Conservation (phyloP, 2,888 invertebrate species). For the Cheilosia variabilis region DNA sequence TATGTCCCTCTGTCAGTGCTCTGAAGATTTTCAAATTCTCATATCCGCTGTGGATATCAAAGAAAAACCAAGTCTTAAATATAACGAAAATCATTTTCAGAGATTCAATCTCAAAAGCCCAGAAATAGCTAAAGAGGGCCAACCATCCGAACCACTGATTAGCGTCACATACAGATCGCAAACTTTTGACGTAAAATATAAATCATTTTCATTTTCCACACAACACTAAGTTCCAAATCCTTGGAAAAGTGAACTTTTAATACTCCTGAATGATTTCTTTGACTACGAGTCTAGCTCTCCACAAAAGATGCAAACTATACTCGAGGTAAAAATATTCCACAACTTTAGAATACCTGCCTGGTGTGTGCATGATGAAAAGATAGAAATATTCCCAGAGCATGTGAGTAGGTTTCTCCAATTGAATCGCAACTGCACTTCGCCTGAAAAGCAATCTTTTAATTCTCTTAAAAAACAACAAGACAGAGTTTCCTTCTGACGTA, state of each 20-base stretch:
- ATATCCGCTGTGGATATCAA: too few species aligned
- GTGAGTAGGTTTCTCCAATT: too few species aligned
- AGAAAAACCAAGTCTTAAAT: too few species aligned
- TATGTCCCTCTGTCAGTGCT: too few species aligned
- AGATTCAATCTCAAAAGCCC: too few species aligned
- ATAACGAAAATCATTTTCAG: too few species aligned
- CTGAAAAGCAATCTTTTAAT: slow-evolving; percentile 27
- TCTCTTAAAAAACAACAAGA: neutral
- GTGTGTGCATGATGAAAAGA: too few species aligned
- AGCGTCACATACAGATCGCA: slow-evolving; percentile 8
- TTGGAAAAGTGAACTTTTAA: slow-evolving; percentile 1
- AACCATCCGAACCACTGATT: slow-evolving; percentile 10
- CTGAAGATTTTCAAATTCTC: too few species aligned
- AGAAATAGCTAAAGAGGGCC: neutral
- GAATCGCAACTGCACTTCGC: slow-evolving; percentile 2
- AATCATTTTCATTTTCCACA: neutral
- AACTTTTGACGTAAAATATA: neutral
- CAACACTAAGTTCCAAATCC: slow-evolving; percentile 10
- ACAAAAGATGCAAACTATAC: neutral
- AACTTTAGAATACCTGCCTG: too few species aligned
- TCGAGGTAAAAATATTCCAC: neutral
- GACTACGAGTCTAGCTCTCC: slow-evolving; percentile 8
- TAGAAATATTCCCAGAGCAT: too few species aligned
- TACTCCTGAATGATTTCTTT: slow-evolving; percentile 24
- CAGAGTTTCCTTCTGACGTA: slow-evolving; percentile 1